Evolutionary conservation across 2,888 invertebrate genomes (phyloP), one percentile per base, ranked within the genome.

Genomic region (Drymonia ruficornis): DNA sequence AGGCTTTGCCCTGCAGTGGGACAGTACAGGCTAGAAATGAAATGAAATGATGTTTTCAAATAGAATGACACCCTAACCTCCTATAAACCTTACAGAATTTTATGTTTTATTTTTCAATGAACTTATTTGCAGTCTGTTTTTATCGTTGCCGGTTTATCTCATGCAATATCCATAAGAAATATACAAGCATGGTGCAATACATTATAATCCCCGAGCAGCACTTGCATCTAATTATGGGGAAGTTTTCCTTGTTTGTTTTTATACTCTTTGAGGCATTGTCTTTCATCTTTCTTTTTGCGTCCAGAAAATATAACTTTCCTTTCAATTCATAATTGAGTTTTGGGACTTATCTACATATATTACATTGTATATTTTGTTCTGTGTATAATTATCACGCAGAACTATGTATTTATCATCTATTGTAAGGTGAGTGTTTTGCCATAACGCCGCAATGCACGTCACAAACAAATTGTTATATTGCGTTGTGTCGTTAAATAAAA

Each of bases 71-170:
- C n/a, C n/a, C n/a, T n/a, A n/a, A n/a, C n/a, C n/a, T n/a, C n/a
- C n/a, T n/a, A n/a, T n/a, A n/a, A n/a, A n/a, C n/a, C n/a, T n/a
- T n/a, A n/a, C n/a, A n/a, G n/a, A 11, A 31, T 31, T 31, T 11
- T 31, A 11, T 31, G 12, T 31, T 11, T 31, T 8, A 9, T 31
- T 31, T 11, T 11, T 31, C 11, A 31, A 1, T 52, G 43, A 59
- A 54, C 54, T 60, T 56, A 59, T 56, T 59, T 47, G 54, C 52
- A 53, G 54, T 56, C 29, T 53, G 1, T 50, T 60, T 51, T 56
- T 53, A 59, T 53, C 50, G 15, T 16, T 16, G 16, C 23, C 19
- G 50, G 42, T 52, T 42, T 59, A 53, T 53, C 50, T 50, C 48
- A 18, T 36, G 3, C 31, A 42, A 15, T 42, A 16, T 42, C 9